Evolutionary conservation across 2,888 invertebrate genomes (phyloP).

Genomic region (Andrena chrysosceles): DNA sequence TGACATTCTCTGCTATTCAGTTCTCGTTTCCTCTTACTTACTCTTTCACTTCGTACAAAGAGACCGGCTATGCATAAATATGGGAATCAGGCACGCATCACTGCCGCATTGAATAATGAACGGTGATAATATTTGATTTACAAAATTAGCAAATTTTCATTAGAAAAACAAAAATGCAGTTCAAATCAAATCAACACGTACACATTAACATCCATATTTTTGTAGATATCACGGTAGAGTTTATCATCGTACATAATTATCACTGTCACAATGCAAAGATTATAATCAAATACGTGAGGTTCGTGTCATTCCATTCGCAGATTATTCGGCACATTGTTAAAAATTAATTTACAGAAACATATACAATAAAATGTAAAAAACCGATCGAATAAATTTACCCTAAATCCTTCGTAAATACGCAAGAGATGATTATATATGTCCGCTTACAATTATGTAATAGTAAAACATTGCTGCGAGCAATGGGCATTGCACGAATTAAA

Average conservation of each 20-base stretch:
- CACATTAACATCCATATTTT: constrained; percentile 40
- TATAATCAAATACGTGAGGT: constrained; percentile 65
- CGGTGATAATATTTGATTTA: constrained; percentile 42
- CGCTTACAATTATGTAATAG: constrained; percentile 55
- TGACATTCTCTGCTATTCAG: constrained; percentile 39
- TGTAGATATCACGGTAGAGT: constrained; percentile 32
- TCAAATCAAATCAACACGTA: constrained; percentile 38
- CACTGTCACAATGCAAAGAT: constrained; percentile 46
- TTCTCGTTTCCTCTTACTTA: constrained; percentile 23
- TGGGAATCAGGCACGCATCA: constrained; percentile 50
- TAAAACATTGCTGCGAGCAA: constrained; percentile 64
- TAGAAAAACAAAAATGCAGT: constrained; percentile 27
- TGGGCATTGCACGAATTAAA: constrained; percentile 65
- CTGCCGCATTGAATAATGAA: constrained; percentile 46
- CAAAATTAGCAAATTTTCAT: constrained; percentile 34
- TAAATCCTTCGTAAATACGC: constrained; percentile 50
- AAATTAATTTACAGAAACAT: constrained; percentile 58
- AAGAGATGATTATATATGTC: constrained; percentile 56
- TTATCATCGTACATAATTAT: constrained; percentile 40
- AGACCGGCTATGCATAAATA: constrained; percentile 50
- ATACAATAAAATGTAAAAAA: constrained; percentile 50
- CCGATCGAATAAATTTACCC: constrained; percentile 59
- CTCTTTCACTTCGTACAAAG: constrained; percentile 27
- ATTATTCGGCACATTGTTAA: constrained; percentile 40
- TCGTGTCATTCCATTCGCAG: constrained; percentile 42